Base-by-base conservation (phyloP, 2,888 invertebrate genomes). In the Cheilosia soror region DNA sequence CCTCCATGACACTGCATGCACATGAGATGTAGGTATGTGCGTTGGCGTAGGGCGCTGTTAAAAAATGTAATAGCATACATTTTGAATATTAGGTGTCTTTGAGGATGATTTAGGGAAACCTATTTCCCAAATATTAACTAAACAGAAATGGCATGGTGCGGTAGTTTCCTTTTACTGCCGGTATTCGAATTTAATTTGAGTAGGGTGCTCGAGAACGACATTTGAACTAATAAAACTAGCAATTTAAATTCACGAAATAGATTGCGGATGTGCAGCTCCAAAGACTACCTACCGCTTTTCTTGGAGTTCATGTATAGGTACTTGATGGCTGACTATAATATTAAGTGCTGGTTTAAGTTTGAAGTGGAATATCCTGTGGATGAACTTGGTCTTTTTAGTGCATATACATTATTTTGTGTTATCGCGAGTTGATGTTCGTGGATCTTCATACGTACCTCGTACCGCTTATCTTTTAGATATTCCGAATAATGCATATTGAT, bases 51-150 rank as follows among this genome's bases (percentile, higher is more conserved):
- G 25, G 66, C 5, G 40, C 42, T 69, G 29, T 37, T 47, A 49
- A 69, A 75, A 79, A 58, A 53, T 65, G 44, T 69, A 58, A 68
- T 42, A 68, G 72, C 53, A 76, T 73, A 62, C 31, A 73, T 73
- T 75, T 51, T 68, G 63, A 63, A 68, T 73, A 37, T 47, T 42
- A 44, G 60, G 40, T 40, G n/a, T 60, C 49, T 11, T 20, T 51
- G 31, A 20, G 4, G 37, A 51, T 55, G 62, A 69, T 69, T 77
- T 62, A 69, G 47, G 42, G 33, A 47, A 60, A 77, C 62, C 60
- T 53, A 60, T 60, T 76, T 77, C 60, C 60, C 15, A 60, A 60
- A 58, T 58, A 63, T 75, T 57, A 53, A 47, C 44, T 33, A 29
- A 27, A 11, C 1, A 25, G 27, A 37, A 33, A 13, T 27, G 13